These are phyloP conservation scores for Coilia nasus DNA, from an alignment of 2,797 vertebrate genomes.

Conservation along the genomic window DNA sequence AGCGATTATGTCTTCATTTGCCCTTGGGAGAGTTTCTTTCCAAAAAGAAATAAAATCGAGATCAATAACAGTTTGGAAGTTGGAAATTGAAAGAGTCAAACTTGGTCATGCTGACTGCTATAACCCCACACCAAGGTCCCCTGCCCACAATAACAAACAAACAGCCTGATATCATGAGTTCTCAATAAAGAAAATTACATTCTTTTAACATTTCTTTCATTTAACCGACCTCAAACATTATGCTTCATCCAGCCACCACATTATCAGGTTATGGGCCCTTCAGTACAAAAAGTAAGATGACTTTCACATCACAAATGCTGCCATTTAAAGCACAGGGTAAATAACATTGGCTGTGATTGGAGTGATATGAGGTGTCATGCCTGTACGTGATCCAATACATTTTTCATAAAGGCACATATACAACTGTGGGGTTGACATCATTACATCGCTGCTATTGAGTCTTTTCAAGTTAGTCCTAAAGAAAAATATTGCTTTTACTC, in stretches of 20 bases:
- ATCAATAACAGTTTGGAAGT: slow-evolving; percentile 19
- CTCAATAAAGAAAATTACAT: neutral
- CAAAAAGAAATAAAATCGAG: slow-evolving; percentile 20
- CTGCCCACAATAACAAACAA: neutral
- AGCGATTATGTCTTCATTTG: slow-evolving; percentile 22
- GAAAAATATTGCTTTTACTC: too few relatives aligned
- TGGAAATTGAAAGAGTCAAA: slow-evolving; percentile 19
- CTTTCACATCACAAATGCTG: neutral
- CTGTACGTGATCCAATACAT: too few relatives aligned
- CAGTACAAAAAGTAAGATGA: neutral
- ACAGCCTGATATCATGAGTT: neutral
- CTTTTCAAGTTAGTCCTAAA: neutral
- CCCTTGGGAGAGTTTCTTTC: slow-evolving; percentile 1
- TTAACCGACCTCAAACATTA: neutral
- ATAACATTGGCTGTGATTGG: too few relatives aligned
- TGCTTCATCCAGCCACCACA: too few relatives aligned
- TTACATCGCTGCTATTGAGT: neutral
- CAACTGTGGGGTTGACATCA: neutral
- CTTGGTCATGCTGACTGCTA: neutral
- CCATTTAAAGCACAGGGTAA: too few relatives aligned
- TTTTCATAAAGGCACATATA: too few relatives aligned
- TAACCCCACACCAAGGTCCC: neutral
- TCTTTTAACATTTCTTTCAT: neutral
- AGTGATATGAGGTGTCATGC: too few relatives aligned
- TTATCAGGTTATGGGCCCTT: too few relatives aligned